Base-by-base conservation (phyloP, 2,888 invertebrate species). In the Sceliomorpha sp. region DNA sequence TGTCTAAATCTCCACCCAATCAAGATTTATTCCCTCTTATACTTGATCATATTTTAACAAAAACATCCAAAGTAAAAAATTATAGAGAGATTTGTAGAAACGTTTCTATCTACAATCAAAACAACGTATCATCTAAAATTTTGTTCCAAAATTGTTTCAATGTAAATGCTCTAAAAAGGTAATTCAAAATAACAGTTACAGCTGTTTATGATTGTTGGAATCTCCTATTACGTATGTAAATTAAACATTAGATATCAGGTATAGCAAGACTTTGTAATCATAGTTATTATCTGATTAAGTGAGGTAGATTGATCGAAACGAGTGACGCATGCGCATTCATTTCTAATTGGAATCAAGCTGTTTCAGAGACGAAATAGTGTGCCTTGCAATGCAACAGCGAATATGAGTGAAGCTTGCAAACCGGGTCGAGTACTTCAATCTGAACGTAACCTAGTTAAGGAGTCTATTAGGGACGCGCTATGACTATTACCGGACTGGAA, bases 401-500 rank as follows among this genome's bases (percentile, higher is more conserved):
- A 62, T 47, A 53, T 53, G 53, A 47, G 47, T 44, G 31, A 47
- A 9, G 45, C 32, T 53, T 53, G 26, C 53, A 53, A 62, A 53
- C 56, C 70, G 50, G 74, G 63, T 63, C 69, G 51, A 67, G 70
- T 55, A 70, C 72, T 76, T 73, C 71, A 74, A 75, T 78, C 63
- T 74, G 53, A 60, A 53, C 68, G 63, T 77, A 80, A 79, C 75
- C 74, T 73, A 74, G 78, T 80, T 80, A 79, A 72, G 60, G 77
- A 78, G 70, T 76, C 77, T 76, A 80, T 76, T 74, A 76, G 75
- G 63, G 75, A 72, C 70, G 73, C 67, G 70, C 72, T 75, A 69
- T 70, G 72, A 74, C 74, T 70, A 76, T 78, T 79, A 76, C 77
- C 78, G 77, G 63, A 51, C 67, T 67, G 76, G 75, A 76, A 80